Percentiles rank a stretch among this genome's conserved stretches.
Conservation (phyloP, 2,113 vertebrate genomes). For the Pandion haliaetus region DNA sequence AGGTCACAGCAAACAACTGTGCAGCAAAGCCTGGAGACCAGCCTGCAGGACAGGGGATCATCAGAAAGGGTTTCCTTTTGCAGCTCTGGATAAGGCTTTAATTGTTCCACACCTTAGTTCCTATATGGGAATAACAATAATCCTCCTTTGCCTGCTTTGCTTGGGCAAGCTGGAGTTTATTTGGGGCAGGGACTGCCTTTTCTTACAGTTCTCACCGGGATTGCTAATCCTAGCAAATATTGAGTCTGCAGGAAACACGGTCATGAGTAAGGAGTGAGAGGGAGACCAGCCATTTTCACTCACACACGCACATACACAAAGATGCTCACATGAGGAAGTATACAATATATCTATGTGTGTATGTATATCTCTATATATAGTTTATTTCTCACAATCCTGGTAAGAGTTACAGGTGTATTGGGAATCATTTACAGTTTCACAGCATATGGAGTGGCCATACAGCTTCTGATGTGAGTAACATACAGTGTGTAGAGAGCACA, state of each 20-base stretch:
- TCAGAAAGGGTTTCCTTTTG: background rate
- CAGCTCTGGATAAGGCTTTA: background rate
- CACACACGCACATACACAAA: background rate
- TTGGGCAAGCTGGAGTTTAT: background rate
- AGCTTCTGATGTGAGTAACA: constrained; percentile 71
- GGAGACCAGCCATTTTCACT: background rate
- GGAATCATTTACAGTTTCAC: constrained; percentile 74
- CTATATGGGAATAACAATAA: background rate
- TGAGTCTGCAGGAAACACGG: background rate
- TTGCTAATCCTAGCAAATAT: background rate
- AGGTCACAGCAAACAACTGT: background rate
- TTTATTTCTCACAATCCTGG: constrained; percentile 75
- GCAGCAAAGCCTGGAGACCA: background rate
- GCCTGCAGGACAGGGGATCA: background rate
- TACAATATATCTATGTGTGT: constrained; percentile 50
- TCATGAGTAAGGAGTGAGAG: background rate
- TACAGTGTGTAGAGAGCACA: constrained; percentile 67
- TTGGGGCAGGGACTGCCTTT: background rate
- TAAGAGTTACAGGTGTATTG: constrained; percentile 72
- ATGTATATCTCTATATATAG: constrained; percentile 60
- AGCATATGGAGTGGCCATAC: constrained; percentile 72
- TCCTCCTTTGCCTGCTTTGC: background rate
- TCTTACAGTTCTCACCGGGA: background rate
- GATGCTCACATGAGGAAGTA: constrained; percentile 45
- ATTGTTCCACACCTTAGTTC: background rate